These are phyloP conservation scores for Gadopsis bispinosus DNA, from an alignment of 2,797 vertebrate genomes.

Conservation along the genomic window DNA sequence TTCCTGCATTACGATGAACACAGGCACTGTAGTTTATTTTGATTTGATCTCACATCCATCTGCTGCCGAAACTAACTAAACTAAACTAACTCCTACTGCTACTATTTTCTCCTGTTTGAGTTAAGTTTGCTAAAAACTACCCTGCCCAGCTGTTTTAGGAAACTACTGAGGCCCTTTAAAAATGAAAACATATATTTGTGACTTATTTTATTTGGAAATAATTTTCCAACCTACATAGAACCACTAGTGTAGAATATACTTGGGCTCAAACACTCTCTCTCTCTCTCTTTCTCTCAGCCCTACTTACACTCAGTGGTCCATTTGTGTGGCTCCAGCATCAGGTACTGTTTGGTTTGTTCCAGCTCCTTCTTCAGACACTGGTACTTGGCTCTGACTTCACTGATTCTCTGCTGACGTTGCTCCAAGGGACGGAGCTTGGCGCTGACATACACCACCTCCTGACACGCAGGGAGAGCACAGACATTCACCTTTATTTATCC, in stretches of 20 bases:
- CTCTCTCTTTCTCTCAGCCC: background rate
- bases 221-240: background rate
- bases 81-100: no score
- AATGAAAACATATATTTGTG: background rate
- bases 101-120: no score
- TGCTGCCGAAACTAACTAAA: no score
- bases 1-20: background rate
- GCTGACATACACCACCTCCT: constrained; percentile 91
- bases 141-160: background rate
- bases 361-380: constrained; percentile 97
- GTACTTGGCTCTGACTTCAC: constrained; percentile 94
- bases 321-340: constrained; percentile 97
- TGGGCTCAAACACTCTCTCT: background rate
- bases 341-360: constrained; percentile 94
- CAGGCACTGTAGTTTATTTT: background rate
- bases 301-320: constrained; percentile 96
- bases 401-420: constrained; percentile 95
- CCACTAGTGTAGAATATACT: background rate
- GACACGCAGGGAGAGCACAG: constrained; percentile 36
- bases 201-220: background rate
- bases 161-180: background rate
- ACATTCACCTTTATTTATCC: constrained; percentile 43
- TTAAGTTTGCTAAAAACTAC: background rate
- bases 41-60: background rate
- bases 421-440: constrained; percentile 93